Conservation (phyloP, 2,888 invertebrate species). For the Miltochrista miniata region DNA sequence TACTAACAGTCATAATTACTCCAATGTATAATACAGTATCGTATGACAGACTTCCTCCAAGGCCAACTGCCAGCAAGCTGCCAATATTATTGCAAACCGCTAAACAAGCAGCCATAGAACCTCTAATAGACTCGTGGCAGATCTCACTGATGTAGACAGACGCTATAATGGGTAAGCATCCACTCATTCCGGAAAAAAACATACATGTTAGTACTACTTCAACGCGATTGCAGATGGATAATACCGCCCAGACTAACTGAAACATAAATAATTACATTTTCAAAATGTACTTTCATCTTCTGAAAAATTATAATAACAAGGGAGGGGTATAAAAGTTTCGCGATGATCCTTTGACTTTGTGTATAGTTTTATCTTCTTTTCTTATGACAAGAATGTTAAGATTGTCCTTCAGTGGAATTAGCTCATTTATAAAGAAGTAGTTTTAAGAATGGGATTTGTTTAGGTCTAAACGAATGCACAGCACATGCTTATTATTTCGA, state of each 20-base stretch:
- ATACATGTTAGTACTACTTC: conserved; percentile 23
- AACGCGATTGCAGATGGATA: conserved; percentile 21
- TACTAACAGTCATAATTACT: conserved; percentile 3
- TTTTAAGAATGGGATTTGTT: no score
- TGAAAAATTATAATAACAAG: no score
- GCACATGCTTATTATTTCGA: no score
- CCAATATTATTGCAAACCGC: conserved; percentile 29
- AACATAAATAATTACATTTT: not conserved
- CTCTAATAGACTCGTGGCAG: conserved; percentile 36
- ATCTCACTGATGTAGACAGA: conserved; percentile 36
- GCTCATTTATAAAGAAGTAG: no score
- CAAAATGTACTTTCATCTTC: no score
- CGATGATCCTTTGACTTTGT: no score
- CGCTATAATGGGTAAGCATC: conserved; percentile 20
- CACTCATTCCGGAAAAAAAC: conserved; percentile 28
- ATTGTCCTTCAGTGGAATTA: no score
- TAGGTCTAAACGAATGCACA: no score
- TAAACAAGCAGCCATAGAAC: conserved; percentile 27
- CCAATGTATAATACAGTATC: conserved; percentile 27
- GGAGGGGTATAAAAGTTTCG: no score
- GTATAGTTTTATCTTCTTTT: no score
- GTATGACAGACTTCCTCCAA: conserved; percentile 28
- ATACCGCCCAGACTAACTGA: conserved; percentile 28
- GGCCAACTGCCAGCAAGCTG: conserved; percentile 21
- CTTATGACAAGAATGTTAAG: no score